Conservation (phyloP, 2,797 vertebrate genomes). For the Gymnocypris eckloni region DNA sequence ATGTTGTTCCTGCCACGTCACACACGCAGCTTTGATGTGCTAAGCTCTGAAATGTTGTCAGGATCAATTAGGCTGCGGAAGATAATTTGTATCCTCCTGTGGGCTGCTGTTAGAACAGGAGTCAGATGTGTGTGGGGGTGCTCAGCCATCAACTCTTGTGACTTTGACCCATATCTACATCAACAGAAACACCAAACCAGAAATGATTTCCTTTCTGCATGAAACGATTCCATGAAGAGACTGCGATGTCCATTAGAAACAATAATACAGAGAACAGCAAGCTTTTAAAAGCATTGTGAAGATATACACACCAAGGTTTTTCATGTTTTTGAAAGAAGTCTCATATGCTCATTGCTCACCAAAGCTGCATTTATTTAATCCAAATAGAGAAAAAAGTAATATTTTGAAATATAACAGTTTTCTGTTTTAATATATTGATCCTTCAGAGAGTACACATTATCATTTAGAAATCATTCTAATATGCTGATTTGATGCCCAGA, state of each 20-base stretch:
- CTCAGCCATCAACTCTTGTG: slow-evolving; percentile 51
- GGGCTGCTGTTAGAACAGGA: slow-evolving; percentile 66
- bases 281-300: background rate
- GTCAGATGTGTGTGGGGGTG: slow-evolving; percentile 56
- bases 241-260: background rate
- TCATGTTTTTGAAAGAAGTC: background rate
- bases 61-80: slow-evolving; percentile 71
- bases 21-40: slow-evolving; percentile 74
- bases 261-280: background rate
- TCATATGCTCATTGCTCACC: background rate
- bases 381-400: background rate
- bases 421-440: background rate
- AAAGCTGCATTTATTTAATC: background rate
- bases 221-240: background rate
- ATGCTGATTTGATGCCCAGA: background rate
- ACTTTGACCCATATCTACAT: slow-evolving; percentile 29
- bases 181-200: slow-evolving; percentile 12
- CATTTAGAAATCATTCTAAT: background rate
- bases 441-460: background rate
- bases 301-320: background rate
- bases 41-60: slow-evolving; percentile 70
- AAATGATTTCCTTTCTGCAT: slow-evolving; percentile 9
- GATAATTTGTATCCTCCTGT: slow-evolving; percentile 71
- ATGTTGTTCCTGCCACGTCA: slow-evolving; percentile 72
- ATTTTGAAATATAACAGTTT: background rate